phyloP scores from a whole-genome alignment of 2,797 vertebrate species.

The Danio jaintianensis region DNA sequence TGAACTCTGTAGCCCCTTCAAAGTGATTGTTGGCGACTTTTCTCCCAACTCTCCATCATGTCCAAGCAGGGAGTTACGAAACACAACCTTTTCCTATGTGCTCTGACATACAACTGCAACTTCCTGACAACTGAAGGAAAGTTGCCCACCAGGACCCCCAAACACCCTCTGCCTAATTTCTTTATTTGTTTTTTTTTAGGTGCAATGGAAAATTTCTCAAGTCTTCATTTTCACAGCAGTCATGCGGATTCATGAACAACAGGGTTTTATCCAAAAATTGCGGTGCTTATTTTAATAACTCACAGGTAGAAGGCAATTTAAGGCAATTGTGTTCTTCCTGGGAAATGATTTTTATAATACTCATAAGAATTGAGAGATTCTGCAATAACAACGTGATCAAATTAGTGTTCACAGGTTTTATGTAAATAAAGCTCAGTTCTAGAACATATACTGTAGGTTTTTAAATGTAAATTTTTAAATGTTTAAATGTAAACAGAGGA shows the following conservation, averaged over 20 bases:
- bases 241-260: constrained; percentile 11
- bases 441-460: no score
- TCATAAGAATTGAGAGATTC: neutral
- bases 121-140: constrained; percentile 1
- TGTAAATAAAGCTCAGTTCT: no score
- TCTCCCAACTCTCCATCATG: constrained; percentile 18
- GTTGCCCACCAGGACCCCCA: neutral
- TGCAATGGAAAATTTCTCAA: neutral
- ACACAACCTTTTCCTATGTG: neutral
- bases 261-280: constrained; percentile 4
- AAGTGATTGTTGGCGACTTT: constrained; percentile 28
- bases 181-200: constrained; percentile 11
- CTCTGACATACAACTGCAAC: neutral
- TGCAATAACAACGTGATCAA: neutral
- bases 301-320: constrained; percentile 16
- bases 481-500: no score
- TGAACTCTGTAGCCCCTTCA: constrained; percentile 22
- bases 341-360: neutral
- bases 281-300: constrained; percentile 10
- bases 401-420: neutral
- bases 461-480: no score
- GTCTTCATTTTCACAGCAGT: constrained; percentile 28
- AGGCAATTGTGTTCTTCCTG: constrained; percentile 2
- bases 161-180: neutral
- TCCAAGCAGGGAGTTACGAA: neutral